phyloP scores from a whole-genome alignment of 2,113 vertebrate species.

The Rhagologus leucostigma region DNA sequence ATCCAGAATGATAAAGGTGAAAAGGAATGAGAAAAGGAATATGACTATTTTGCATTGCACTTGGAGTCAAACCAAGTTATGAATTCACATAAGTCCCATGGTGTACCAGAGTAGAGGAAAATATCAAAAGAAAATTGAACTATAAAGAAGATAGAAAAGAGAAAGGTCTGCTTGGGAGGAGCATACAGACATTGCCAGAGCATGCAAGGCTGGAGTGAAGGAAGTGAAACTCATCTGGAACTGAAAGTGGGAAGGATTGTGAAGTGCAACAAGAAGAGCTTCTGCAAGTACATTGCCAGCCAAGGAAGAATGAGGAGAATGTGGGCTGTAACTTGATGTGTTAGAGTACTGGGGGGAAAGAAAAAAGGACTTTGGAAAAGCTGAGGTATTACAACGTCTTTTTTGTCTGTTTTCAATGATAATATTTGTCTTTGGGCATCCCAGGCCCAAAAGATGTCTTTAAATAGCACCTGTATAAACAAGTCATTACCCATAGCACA shows the following conservation, averaged over 20 bases:
- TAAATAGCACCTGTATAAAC: not conserved
- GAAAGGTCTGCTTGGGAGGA: not conserved
- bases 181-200: not conserved
- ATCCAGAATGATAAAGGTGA: not conserved
- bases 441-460: rapidly evolving
- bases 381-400: not conserved
- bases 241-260: not conserved
- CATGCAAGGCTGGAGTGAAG: not conserved
- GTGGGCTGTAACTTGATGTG: not conserved
- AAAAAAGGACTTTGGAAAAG: not conserved
- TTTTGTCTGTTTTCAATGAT: not conserved
- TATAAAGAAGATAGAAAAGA: not conserved
- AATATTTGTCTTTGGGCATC: not conserved
- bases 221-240: not conserved
- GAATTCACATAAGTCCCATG: not conserved
- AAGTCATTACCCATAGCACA: not conserved
- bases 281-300: not conserved
- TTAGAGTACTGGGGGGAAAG: not conserved
- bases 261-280: not conserved
- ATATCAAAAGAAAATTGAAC: not conserved
- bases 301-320: not conserved
- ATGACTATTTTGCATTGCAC: not conserved
- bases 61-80: not conserved
- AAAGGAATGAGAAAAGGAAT: not conserved
- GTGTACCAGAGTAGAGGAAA: not conserved